phyloP scores from a whole-genome alignment of 1,140 invertebrate species.

The Lepidurus arcticus region DNA sequence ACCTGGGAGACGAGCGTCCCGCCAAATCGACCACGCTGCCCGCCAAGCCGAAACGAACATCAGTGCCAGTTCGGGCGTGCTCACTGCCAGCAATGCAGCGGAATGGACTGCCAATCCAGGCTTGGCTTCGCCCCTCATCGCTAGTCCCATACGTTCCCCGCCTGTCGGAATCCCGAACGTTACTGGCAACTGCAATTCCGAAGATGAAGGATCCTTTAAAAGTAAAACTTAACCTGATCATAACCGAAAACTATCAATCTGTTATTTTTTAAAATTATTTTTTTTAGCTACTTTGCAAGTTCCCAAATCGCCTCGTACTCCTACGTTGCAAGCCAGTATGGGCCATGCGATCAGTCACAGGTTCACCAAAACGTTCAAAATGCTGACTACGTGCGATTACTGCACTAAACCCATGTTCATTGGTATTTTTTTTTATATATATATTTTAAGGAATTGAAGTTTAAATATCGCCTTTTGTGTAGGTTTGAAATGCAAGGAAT shows the following conservation, averaged over 20 bases:
- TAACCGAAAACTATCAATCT: not conserved
- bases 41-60: not conserved
- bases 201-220: constrained; percentile 12
- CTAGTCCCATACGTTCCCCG: not conserved
- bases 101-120: not conserved
- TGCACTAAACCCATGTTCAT: constrained; percentile 89
- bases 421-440: constrained; percentile 49
- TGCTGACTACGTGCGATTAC: constrained; percentile 81
- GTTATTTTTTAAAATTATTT: constrained; percentile 30
- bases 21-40: not conserved
- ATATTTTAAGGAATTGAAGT: not conserved
- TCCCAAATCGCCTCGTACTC: constrained; percentile 69
- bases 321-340: constrained; percentile 60
- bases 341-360: constrained; percentile 85
- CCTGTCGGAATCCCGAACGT: not conserved
- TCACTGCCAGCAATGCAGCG: constrained; percentile 2
- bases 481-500: constrained; percentile 84
- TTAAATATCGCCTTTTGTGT: not conserved
- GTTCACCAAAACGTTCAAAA: constrained; percentile 79
- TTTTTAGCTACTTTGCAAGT: constrained; percentile 53
- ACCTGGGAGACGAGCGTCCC: constrained; percentile 26
- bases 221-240: not conserved
- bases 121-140: not conserved
- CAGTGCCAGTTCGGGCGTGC: not conserved
- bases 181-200: not conserved